Evolutionary conservation across 2,888 invertebrate species (phyloP).

Genomic region (Cheiracanthium punctorium): DNA sequence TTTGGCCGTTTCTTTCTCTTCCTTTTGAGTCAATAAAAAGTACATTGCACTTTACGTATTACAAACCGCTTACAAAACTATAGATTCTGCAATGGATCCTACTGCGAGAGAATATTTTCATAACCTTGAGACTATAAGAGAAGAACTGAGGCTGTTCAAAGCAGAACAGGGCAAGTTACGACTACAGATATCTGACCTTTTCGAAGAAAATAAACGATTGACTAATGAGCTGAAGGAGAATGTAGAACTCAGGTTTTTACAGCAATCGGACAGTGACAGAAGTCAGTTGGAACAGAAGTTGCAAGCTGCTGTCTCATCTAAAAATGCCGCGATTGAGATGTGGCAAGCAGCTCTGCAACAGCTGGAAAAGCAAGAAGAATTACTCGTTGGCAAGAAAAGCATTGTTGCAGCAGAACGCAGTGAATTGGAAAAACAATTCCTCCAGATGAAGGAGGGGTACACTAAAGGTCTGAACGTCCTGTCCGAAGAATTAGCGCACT

Average conservation of each 20-base stretch:
- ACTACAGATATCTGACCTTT: conserved; percentile 27
- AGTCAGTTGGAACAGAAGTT: conserved; percentile 24
- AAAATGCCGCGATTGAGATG: conserved; percentile 41
- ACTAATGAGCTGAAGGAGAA: conserved; percentile 45
- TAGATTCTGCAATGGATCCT: conserved; percentile 39
- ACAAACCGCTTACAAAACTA: no score
- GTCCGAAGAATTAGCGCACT: conserved; percentile 30
- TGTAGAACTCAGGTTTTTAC: not conserved
- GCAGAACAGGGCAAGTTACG: conserved; percentile 24
- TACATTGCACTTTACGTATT: no score
- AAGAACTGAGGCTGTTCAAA: conserved; percentile 29
- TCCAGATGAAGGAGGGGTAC: conserved; percentile 48
- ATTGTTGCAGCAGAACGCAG: conserved; percentile 25
- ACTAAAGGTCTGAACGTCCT: conserved; percentile 26
- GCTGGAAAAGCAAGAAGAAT: conserved; percentile 37
- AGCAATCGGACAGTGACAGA: conserved; percentile 24
- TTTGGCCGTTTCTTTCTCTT: no score
- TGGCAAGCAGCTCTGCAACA: conserved; percentile 43
- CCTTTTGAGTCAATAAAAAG: no score
- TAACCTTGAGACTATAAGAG: conserved; percentile 28
- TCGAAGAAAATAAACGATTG: conserved; percentile 39
- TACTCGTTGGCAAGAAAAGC: conserved; percentile 39
- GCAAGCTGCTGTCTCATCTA: conserved; percentile 11
- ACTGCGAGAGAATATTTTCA: conserved; percentile 39
- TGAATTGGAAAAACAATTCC: conserved; percentile 33